A percentile compares a stretch with the other conserved stretches of the same genome.
phyloP scores from a whole-genome alignment of 2,113 vertebrate genomes.

The Rhea americana region DNA sequence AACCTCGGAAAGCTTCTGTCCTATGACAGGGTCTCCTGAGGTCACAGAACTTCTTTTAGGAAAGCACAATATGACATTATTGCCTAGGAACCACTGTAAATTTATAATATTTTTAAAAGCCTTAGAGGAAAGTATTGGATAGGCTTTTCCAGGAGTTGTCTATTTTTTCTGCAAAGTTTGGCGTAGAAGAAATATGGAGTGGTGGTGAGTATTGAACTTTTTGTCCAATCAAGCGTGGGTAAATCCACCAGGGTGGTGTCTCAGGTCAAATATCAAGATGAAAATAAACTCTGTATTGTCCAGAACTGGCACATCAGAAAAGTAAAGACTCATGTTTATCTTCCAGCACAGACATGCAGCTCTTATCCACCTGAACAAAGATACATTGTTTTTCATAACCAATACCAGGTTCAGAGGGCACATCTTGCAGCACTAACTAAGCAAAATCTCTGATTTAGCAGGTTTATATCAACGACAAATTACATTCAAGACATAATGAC shows the following conservation, averaged over 20 bases:
- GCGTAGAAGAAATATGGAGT: not conserved
- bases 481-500: fast-evolving
- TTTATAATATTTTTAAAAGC: not conserved
- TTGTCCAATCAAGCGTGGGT: not conserved
- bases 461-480: fast-evolving
- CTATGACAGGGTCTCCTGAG: constrained; percentile 29
- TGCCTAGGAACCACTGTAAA: not conserved
- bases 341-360: not conserved
- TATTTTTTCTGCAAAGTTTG: not conserved
- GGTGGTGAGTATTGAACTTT: not conserved
- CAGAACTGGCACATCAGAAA: not conserved
- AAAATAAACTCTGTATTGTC: not conserved
- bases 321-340: not conserved
- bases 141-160: not conserved
- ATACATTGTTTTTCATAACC: not conserved
- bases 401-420: not conserved
- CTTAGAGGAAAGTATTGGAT: not conserved
- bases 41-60: not conserved
- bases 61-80: not conserved
- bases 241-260: not conserved
- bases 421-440: not conserved
- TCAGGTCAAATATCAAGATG: not conserved
- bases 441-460: not conserved
- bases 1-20: constrained; percentile 43
- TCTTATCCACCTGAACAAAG: not conserved